These are phyloP conservation scores for Lutra lutra DNA, from an alignment of 2,797 vertebrate genomes.

Conservation along the genomic window DNA sequence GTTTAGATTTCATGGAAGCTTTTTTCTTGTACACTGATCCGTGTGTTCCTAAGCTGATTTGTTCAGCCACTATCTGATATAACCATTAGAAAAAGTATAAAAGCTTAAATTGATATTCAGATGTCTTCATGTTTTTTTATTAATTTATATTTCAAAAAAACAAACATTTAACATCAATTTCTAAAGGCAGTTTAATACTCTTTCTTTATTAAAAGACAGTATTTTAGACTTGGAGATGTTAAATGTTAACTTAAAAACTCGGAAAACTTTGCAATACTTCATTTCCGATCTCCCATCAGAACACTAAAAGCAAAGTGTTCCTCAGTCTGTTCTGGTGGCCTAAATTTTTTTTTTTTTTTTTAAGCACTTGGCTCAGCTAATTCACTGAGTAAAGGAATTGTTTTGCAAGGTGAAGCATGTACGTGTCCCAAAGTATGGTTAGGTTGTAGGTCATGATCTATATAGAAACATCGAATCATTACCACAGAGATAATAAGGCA, in stretches of 20 bases:
- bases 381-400: neutral
- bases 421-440: neutral
- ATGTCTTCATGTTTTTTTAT: constrained; percentile 13
- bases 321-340: neutral
- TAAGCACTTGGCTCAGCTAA: neutral
- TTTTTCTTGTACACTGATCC: neutral
- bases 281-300: constrained; percentile 13
- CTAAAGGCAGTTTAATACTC: neutral
- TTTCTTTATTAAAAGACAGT: constrained; percentile 50
- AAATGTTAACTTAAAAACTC: constrained; percentile 35
- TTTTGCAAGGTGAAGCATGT: neutral
- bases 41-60: neutral
- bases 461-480: neutral
- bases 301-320: constrained; percentile 38
- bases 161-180: neutral
- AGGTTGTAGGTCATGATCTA: neutral
- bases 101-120: neutral
- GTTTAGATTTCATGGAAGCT: neutral
- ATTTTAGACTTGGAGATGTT: neutral
- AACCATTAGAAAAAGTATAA: constrained; percentile 28
- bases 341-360: neutral
- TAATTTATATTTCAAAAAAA: constrained; percentile 52
- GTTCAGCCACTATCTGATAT: neutral
- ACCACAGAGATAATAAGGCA: neutral
- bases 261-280: neutral